phyloP scores from a whole-genome alignment of 2,797 vertebrate species.

The Micrastur ruficollis region DNA sequence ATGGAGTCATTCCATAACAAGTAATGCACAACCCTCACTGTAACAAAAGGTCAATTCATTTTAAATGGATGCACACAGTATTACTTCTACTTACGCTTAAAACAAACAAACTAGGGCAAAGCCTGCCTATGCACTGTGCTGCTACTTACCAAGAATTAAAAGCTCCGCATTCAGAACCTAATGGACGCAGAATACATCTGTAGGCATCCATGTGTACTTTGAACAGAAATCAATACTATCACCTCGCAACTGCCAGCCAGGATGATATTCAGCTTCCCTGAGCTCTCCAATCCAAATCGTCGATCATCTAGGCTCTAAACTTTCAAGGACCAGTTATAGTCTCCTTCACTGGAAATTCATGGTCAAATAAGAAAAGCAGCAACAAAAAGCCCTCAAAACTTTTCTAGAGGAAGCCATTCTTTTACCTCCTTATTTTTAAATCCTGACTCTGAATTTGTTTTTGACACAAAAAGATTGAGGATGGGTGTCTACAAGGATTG shows the following conservation, averaged over 20 bases:
- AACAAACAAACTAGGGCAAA: constrained; percentile 13
- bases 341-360: background rate
- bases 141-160: constrained; percentile 58
- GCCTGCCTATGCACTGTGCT: background rate
- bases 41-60: constrained; percentile 68
- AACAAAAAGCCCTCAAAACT: background rate
- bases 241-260: constrained; percentile 20
- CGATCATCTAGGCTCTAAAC: background rate
- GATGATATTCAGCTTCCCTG: background rate
- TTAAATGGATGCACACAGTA: constrained; percentile 31
- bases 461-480: background rate
- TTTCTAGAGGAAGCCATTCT: background rate
- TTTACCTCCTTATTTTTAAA: background rate
- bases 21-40: background rate
- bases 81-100: constrained; percentile 3
- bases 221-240: constrained; percentile 57
- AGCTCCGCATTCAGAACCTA: constrained; percentile 26
- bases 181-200: background rate
- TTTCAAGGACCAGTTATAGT: background rate
- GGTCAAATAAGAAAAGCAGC: background rate
- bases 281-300: background rate
- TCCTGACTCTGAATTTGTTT: background rate
- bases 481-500: background rate
- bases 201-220: background rate
- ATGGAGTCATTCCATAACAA: constrained; percentile 53